These are phyloP conservation scores for Salticus scenicus DNA, from an alignment of 2,888 invertebrate species.

Conservation along the genomic window DNA sequence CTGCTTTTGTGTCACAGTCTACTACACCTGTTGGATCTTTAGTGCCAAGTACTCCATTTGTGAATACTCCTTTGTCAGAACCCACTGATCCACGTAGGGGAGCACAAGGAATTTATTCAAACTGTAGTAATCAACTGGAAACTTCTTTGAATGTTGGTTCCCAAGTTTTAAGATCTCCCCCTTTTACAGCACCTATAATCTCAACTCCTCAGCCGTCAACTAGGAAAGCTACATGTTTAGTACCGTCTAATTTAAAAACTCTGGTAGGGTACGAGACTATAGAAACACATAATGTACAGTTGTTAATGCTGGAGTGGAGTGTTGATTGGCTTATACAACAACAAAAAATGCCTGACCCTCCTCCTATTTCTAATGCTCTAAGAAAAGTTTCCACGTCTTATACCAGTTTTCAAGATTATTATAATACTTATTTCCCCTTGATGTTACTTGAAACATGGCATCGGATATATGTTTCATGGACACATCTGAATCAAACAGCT, in stretches of 20 bases:
- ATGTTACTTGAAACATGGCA: constrained; percentile 65
- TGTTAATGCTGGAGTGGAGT: constrained; percentile 71
- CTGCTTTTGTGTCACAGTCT: no score
- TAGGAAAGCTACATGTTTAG: constrained; percentile 31
- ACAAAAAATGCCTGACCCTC: constrained; percentile 41
- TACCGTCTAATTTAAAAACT: constrained; percentile 32
- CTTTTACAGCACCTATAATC: not conserved
- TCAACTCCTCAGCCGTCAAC: not conserved
- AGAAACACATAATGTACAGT: constrained; percentile 35
- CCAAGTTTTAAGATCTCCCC: not conserved
- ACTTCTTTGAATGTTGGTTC: not conserved
- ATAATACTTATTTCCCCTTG: constrained; percentile 55
- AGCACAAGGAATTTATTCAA: not conserved
- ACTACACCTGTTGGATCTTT: no score
- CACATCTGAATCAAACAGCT: constrained; percentile 25
- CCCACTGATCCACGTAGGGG: not conserved
- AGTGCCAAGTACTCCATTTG: not conserved
- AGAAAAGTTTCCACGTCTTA: constrained; percentile 37
- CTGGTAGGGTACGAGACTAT: constrained; percentile 40
- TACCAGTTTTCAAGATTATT: constrained; percentile 49
- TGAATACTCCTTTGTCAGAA: not conserved
- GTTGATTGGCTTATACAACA: constrained; percentile 71
- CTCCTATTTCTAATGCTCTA: constrained; percentile 32
- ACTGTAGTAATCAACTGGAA: not conserved
- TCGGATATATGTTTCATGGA: constrained; percentile 59